phyloP scores from a whole-genome alignment of 2,888 invertebrate species.

The Sphinx pinastri region DNA sequence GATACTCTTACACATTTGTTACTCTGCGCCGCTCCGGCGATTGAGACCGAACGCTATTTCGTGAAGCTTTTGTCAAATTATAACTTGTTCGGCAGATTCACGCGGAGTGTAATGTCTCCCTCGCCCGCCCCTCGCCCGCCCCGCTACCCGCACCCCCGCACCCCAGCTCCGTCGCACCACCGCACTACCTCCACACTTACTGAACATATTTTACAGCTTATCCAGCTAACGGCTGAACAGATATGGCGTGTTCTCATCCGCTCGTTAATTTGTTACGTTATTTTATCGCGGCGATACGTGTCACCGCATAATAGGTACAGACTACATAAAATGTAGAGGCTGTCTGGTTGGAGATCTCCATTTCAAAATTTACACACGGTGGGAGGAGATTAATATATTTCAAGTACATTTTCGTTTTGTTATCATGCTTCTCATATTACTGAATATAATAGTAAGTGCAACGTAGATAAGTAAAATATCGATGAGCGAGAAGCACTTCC shows the following conservation, averaged over 20 bases:
- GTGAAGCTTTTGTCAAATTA: conserved; percentile 4
- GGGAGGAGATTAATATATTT: not conserved
- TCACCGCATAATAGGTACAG: not conserved
- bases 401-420: not conserved
- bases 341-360: not conserved
- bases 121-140: not conserved
- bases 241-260: conserved; percentile 4
- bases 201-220: conserved; percentile 19
- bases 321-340: not conserved
- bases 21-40: not conserved
- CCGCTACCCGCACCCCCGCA: not conserved
- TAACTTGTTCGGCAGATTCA: not conserved
- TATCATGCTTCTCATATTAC: not conserved
- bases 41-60: not conserved
- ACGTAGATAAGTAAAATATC: no score
- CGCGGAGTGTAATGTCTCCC: not conserved
- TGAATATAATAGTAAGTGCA: no score
- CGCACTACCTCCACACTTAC: not conserved
- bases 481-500: no score
- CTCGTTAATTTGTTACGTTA: conserved; percentile 4
- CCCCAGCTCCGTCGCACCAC: not conserved
- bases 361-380: not conserved
- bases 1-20: conserved; percentile 20
- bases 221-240: conserved; percentile 7
- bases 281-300: not conserved